phyloP scores from a whole-genome alignment of 2,797 vertebrate species.

The Trachops cirrhosus region DNA sequence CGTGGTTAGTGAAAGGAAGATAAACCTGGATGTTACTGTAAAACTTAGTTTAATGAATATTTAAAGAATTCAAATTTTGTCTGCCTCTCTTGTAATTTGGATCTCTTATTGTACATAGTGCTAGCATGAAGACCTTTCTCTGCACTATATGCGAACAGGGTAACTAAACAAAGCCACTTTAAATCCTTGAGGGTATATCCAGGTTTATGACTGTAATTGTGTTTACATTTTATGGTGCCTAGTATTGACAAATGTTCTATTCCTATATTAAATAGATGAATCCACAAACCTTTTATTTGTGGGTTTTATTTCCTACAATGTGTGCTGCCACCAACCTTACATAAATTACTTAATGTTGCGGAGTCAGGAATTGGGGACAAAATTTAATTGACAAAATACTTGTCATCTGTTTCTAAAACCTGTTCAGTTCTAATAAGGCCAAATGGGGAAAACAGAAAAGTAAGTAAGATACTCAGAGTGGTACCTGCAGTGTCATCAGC shows the following conservation, averaged over 20 bases:
- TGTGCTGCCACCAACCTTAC: slow-evolving; percentile 64
- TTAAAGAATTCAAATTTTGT: slow-evolving; percentile 72
- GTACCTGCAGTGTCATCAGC: slow-evolving; percentile 52
- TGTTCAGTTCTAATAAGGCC: slow-evolving; percentile 66
- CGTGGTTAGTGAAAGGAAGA: slow-evolving; percentile 86
- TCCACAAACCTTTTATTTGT: slow-evolving; percentile 82
- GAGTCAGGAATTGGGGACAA: slow-evolving; percentile 37
- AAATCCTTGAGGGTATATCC: slow-evolving; percentile 85
- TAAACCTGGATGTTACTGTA: slow-evolving; percentile 91
- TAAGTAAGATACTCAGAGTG: neutral
- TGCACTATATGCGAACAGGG: slow-evolving; percentile 81
- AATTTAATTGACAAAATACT: slow-evolving; percentile 54
- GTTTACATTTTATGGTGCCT: slow-evolving; percentile 99
- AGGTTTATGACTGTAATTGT: slow-evolving; percentile 94
- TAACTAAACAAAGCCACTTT: slow-evolving; percentile 79
- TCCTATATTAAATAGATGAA: slow-evolving; percentile 92
- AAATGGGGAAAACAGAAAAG: slow-evolving; percentile 50
- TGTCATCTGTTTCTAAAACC: slow-evolving; percentile 57
- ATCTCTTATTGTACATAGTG: slow-evolving; percentile 62
- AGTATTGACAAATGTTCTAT: slow-evolving; percentile 91
- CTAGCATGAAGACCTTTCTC: slow-evolving; percentile 64
- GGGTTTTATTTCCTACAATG: slow-evolving; percentile 77
- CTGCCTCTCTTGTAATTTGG: slow-evolving; percentile 72
- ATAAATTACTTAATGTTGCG: slow-evolving; percentile 56
- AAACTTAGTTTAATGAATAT: slow-evolving; percentile 73